Base-by-base conservation (phyloP, 2,888 invertebrate species). In the Ophonus ardosiacus region DNA sequence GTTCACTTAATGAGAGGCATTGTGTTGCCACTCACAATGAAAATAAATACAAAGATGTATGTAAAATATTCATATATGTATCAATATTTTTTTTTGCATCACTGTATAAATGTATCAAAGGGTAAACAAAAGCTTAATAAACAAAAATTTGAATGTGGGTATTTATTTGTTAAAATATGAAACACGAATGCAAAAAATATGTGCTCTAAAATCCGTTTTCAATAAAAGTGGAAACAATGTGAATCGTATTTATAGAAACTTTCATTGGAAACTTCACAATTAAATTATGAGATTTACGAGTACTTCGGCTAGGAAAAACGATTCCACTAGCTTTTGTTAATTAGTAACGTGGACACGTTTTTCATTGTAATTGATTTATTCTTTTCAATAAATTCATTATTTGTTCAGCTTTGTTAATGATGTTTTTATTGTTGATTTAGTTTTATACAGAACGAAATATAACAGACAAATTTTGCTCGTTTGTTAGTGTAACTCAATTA, bases 211-310 rank as follows among this genome's bases (percentile, higher is more conserved):
- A 68, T 68, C 15, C 68, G 68, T 31, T 68, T 63, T 68, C n/a
- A 31, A 68, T 68, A 38, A 38, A 13, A 15, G 0, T 38, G 13
- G 38, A 68, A 38, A 38, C 63, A 63, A 63, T 21, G 24, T 10
- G 24, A 21, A 24, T 63, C 18, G 63, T 63, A 63, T 63, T 68
- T 38, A 68, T 68, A 68, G 68, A 68, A 68, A 68, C 68, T 68
- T 68, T 68, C 38, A 68, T 68, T 68, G 31, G n/a, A 68, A 68
- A 31, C 15, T 0, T 13, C 6, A 24, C 24, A 38, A 68, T 68
- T 40, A 40, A 68, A 38, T 68, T 68, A 68, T 68, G 38, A 68
- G 68, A 38, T 38, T 63, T 63, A n/a, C n/a, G n/a, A n/a, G n/a
- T n/a, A 5, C 18, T 63, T 8, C 63, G 13, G 24, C 24, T 24